phyloP scores from a whole-genome alignment of 1,140 invertebrate genomes.

The Aphaenogaster floridana region DNA sequence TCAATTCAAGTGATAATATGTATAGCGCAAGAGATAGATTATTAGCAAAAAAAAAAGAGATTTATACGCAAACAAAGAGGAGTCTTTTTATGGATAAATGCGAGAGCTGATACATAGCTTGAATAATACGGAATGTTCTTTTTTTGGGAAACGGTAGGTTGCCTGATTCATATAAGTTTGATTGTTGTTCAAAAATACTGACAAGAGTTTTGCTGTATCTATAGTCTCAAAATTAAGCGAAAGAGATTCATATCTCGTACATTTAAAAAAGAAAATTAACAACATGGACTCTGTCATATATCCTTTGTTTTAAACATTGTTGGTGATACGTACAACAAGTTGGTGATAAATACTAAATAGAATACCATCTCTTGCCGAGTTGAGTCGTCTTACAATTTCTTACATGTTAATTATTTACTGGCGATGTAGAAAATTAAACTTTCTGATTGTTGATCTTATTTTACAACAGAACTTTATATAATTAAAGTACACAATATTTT shows the following conservation, averaged over 20 bases:
- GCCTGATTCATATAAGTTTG: background rate
- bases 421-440: no score
- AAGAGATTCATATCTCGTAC: background rate
- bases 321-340: no score
- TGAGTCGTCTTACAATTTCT: no score
- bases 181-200: background rate
- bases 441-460: background rate
- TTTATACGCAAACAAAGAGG: background rate
- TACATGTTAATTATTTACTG: no score
- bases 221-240: background rate
- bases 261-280: background rate
- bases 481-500: slow-evolving; percentile 12
- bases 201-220: background rate
- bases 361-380: no score
- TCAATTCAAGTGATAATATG: background rate
- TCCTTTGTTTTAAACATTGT: background rate
- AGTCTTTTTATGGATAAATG: background rate
- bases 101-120: background rate
- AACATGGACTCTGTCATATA: background rate
- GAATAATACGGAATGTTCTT: background rate
- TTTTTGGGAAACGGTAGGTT: background rate
- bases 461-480: background rate
- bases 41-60: background rate
- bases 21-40: background rate
- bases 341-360: no score